These are phyloP conservation scores for Microctonus aethiopoides DNA, from an alignment of 2,888 invertebrate genomes.

Conservation along the genomic window DNA sequence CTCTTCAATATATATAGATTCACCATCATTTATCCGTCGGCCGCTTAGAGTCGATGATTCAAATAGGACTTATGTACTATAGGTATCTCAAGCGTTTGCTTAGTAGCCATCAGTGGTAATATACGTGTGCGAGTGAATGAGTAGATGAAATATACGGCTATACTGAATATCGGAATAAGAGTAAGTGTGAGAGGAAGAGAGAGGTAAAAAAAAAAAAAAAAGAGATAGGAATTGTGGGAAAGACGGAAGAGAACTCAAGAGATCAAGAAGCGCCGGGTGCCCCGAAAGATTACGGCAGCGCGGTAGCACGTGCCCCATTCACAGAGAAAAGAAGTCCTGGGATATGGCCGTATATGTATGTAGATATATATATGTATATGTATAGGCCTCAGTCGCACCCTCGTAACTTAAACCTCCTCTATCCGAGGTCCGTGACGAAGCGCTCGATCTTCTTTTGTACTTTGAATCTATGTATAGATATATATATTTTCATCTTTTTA, in stretches of 20 bases:
- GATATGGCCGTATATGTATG: background rate
- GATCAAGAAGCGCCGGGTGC: constrained; percentile 38
- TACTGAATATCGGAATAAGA: background rate
- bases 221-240: background rate
- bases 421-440: constrained; percentile 54
- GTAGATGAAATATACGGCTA: background rate
- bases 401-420: constrained; percentile 53
- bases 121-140: constrained; percentile 20
- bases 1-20: constrained; percentile 10
- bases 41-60: background rate
- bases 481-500: background rate
- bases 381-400: constrained; percentile 52
- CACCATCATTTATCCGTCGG: constrained; percentile 8
- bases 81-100: background rate
- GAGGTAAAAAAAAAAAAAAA: background rate
- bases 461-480: background rate
- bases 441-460: constrained; percentile 34
- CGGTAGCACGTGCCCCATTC: constrained; percentile 63
- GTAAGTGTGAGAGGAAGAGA: background rate
- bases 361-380: background rate
- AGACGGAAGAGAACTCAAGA: constrained; percentile 15
- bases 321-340: constrained; percentile 41
- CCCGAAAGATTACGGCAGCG: constrained; percentile 21
- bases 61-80: too few relatives aligned
- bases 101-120: background rate